Percentiles rank a stretch among this genome's conserved stretches.
Conservation (phyloP, 2,113 vertebrate species). For the Bombycilla garrulus region DNA sequence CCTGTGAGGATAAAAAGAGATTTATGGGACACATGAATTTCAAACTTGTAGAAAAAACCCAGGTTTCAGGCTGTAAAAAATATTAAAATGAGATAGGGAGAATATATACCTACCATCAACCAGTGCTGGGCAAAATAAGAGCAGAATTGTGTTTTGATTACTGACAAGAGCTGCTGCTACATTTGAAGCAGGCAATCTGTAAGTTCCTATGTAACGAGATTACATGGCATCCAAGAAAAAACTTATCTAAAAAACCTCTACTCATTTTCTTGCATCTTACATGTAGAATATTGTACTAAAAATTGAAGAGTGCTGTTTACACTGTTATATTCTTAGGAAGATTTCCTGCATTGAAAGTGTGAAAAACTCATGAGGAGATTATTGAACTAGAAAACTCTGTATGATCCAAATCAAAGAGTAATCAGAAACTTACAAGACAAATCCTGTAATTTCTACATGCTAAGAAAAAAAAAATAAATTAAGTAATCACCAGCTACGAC, state of each 20-base stretch:
- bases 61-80: neutral
- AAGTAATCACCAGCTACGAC: neutral
- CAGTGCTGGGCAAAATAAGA: neutral
- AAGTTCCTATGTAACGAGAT: neutral
- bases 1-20: constrained; percentile 64
- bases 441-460: neutral
- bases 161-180: neutral
- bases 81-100: neutral
- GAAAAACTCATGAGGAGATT: neutral
- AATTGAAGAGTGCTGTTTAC: neutral
- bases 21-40: neutral
- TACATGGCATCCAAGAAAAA: neutral
- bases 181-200: neutral
- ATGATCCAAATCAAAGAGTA: neutral
- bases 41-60: neutral
- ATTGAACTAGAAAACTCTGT: neutral
- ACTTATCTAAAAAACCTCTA: neutral
- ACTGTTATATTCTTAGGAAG: neutral
- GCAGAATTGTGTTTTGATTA: neutral
- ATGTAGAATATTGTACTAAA: neutral
- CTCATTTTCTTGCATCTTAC: neutral
- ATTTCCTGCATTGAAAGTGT: neutral
- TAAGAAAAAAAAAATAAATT: neutral
- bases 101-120: neutral
- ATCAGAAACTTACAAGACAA: neutral